Conservation (phyloP, 2,797 vertebrate genomes). For the Chelon labrosus region DNA sequence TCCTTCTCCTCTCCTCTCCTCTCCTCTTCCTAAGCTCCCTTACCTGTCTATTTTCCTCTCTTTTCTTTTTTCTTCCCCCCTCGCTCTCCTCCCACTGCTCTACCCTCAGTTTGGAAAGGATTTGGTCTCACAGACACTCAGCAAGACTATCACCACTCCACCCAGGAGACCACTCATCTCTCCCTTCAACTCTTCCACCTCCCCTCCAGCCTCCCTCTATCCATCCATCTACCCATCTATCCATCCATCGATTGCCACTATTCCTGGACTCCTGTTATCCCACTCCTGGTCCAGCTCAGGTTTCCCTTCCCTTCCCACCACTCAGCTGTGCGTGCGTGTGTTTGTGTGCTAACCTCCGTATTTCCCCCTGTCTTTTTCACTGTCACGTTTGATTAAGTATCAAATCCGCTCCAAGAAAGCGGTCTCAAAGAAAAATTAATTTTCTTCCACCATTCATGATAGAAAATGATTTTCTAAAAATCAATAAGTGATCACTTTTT, state of each 20-base stretch:
- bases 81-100: slow-evolving; percentile 74
- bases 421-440: neutral
- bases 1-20: too few relatives aligned
- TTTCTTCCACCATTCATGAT: slow-evolving; percentile 7
- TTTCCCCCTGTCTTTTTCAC: slow-evolving; percentile 49
- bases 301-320: slow-evolving; percentile 81
- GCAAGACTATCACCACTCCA: slow-evolving; percentile 91
- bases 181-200: slow-evolving; percentile 66
- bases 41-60: slow-evolving; percentile 19
- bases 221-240: slow-evolving; percentile 71
- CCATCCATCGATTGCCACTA: slow-evolving; percentile 94
- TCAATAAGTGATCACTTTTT: slow-evolving; percentile 31
- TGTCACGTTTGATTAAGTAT: slow-evolving; percentile 58
- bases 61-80: slow-evolving; percentile 16
- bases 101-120: slow-evolving; percentile 80
- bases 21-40: neutral
- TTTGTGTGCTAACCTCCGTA: slow-evolving; percentile 40
- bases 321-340: slow-evolving; percentile 55
- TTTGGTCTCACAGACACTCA: slow-evolving; percentile 93
- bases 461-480: slow-evolving; percentile 12
- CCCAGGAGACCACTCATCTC: slow-evolving; percentile 91
- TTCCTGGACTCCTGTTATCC: slow-evolving; percentile 93
- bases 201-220: slow-evolving; percentile 46
- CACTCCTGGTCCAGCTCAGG: slow-evolving; percentile 77
- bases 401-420: slow-evolving; percentile 17